Base-by-base conservation (phyloP, 2,797 vertebrate genomes). In the Pygocentrus nattereri region DNA sequence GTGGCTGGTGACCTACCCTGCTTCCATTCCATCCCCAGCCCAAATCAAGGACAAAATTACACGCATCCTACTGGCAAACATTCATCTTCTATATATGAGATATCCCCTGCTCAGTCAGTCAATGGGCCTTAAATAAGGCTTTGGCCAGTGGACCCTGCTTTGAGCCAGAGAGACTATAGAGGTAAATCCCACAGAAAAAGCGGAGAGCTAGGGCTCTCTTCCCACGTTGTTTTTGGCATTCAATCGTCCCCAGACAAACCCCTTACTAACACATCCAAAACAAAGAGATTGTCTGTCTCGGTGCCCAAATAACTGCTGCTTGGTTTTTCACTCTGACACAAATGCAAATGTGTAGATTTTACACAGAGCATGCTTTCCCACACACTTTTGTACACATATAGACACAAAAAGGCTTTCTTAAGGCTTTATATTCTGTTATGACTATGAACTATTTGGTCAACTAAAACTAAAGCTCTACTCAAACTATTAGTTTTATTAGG, bases 241-340 rank as follows among this genome's bases (percentile, higher is more conserved):
- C 27, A 65, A 81, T 81, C 74, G 81, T 86, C 90, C 88, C 88
- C 41, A 58, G 89, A 88, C 62, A 71, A 76, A 90, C 90, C n/a
- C 90, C 87, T 86, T 88, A 87, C 85, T 85, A 91, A 91, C 88
- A 91, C 90, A 90, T 93, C 90, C 90, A 93, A 94, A 91, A 94
- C 93, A 95, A 94, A 94, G 93, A 93, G 88, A 93, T 92, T 91
- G 91, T 94, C 91, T 95, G 92, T 94, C 89, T 90, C 87, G 90
- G 89, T 92, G 90, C 91, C 91, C 91, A 92, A 92, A 92, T 74
- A 86, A 86, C 88, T 56, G 38, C 38, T 62, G 49, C 75, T 49
- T 72, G 44, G 27, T 61, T 77, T 70, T 76, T 82, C 88, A 85
- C 82, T 61, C 73, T 31, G 62, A 69, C 72, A 75, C 87, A 86